phyloP scores from a whole-genome alignment of 2,113 vertebrate species.

The Corythoichthys haematopterus region DNA sequence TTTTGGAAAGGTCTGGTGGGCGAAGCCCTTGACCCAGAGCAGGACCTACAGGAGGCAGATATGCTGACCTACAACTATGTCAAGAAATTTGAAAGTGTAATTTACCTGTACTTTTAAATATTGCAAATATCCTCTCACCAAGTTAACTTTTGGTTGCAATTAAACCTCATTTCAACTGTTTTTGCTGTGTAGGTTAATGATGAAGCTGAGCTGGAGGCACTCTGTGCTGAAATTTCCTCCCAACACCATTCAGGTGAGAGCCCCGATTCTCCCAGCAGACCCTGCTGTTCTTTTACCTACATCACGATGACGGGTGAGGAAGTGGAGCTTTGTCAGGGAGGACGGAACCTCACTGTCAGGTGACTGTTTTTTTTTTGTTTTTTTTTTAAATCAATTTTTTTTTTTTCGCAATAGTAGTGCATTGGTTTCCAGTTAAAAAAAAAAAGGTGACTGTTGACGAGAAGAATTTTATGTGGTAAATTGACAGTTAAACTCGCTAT shows the following conservation, averaged over 20 bases:
- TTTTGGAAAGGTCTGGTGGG: constrained; percentile 96
- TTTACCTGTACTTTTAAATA: neutral
- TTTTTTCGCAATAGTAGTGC: too few species aligned
- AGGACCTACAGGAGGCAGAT: constrained; percentile 92
- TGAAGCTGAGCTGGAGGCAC: constrained; percentile 84
- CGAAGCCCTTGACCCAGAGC: constrained; percentile 80
- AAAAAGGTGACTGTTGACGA: constrained; percentile 60
- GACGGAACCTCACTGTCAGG: constrained; percentile 83
- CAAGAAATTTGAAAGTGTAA: constrained; percentile 92
- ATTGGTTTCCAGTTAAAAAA: too few species aligned
- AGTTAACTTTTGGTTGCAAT: neutral
- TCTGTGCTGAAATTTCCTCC: constrained; percentile 91
- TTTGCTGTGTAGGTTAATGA: constrained; percentile 76
- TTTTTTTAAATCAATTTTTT: too few species aligned
- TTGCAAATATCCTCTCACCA: neutral
- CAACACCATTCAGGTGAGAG: constrained; percentile 88
- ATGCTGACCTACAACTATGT: constrained; percentile 92
- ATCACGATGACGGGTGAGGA: constrained; percentile 89
- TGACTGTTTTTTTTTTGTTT: constrained; percentile 33
- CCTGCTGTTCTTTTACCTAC: constrained; percentile 93
- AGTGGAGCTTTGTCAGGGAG: constrained; percentile 88
- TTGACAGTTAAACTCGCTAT: neutral
- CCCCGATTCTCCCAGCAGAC: constrained; percentile 87
- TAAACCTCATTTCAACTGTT: neutral
- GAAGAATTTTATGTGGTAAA: neutral